phyloP scores from a whole-genome alignment of 2,797 vertebrate genomes.

The Hoplostethus mediterraneus region DNA sequence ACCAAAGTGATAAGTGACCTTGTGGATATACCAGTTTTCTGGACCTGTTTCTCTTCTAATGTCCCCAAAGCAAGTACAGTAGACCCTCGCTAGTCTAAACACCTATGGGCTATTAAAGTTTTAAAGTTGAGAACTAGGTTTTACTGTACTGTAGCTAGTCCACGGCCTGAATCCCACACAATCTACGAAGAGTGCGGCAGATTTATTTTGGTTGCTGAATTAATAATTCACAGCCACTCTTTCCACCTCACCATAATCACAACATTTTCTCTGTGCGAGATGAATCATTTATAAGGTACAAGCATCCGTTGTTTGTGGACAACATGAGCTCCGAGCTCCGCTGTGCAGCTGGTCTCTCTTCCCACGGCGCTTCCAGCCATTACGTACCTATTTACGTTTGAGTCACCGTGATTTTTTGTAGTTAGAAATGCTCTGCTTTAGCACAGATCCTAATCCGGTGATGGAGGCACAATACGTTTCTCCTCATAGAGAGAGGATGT shows the following conservation, averaged over 20 bases:
- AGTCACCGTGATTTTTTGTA: conserved; percentile 49
- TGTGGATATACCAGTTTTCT: not conserved
- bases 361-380: not conserved
- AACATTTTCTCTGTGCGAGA: conserved; percentile 24
- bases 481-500: not conserved
- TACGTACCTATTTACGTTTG: conserved; percentile 7
- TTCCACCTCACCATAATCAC: conserved; percentile 19
- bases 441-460: conserved; percentile 1
- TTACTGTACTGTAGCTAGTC: not conserved
- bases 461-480: not conserved
- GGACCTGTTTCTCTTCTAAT: not conserved
- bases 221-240: conserved; percentile 54
- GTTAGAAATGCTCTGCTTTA: conserved; percentile 35
- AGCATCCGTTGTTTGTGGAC: conserved; percentile 23
- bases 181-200: not conserved
- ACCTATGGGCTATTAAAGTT: not conserved
- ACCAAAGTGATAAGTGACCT: conserved; percentile 10
- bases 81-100: not conserved
- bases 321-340: conserved; percentile 9
- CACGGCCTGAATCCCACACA: not conserved
- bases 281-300: conserved; percentile 65
- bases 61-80: not conserved
- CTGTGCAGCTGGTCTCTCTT: conserved; percentile 27
- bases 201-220: conserved; percentile 28
- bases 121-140: not conserved